These are phyloP conservation scores for Fulmarus glacialis DNA, from an alignment of 2,113 vertebrate genomes.

Conservation along the genomic window DNA sequence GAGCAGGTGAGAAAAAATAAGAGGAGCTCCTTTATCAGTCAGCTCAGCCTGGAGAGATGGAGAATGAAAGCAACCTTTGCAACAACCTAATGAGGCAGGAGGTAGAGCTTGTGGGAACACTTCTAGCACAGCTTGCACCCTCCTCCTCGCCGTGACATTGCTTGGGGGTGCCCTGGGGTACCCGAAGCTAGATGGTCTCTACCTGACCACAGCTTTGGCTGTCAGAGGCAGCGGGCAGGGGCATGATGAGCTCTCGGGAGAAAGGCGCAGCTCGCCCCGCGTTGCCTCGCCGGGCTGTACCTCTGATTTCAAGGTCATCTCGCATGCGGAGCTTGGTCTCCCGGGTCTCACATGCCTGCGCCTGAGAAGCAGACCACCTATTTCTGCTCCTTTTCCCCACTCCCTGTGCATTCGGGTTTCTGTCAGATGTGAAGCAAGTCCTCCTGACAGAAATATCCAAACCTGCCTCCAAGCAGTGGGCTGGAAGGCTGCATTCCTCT, in stretches of 20 bases:
- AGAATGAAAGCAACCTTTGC: slow-evolving; percentile 71
- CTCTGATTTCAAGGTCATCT: not conserved
- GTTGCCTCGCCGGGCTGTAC: accelerated
- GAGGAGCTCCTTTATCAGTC: slow-evolving; percentile 57
- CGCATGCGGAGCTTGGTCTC: not conserved
- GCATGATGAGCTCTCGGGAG: accelerated
- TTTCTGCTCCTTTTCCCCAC: not conserved
- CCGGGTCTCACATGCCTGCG: not conserved
- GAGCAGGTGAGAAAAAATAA: slow-evolving; percentile 69
- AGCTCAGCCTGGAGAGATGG: slow-evolving; percentile 46
- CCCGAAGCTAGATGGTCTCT: not conserved
- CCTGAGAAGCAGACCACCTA: not conserved
- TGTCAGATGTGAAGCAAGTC: not conserved
- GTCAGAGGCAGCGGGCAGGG: not conserved
- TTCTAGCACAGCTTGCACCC: slow-evolving; percentile 71
- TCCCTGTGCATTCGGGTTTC: not conserved
- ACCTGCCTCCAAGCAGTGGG: slow-evolving; percentile 68
- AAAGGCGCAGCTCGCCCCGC: accelerated
- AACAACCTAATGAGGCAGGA: slow-evolving; percentile 45
- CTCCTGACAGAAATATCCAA: slow-evolving; percentile 41
- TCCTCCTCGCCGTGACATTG: slow-evolving; percentile 43
- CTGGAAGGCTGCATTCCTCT: slow-evolving; percentile 67
- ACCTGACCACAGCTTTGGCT: accelerated
- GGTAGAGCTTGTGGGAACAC: slow-evolving; percentile 40
- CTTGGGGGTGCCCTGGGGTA: not conserved